Evolutionary conservation across 2,888 invertebrate species (phyloP), one percentile per base, ranked within the genome.

Genomic region (Hypomecis punctinalis): DNA sequence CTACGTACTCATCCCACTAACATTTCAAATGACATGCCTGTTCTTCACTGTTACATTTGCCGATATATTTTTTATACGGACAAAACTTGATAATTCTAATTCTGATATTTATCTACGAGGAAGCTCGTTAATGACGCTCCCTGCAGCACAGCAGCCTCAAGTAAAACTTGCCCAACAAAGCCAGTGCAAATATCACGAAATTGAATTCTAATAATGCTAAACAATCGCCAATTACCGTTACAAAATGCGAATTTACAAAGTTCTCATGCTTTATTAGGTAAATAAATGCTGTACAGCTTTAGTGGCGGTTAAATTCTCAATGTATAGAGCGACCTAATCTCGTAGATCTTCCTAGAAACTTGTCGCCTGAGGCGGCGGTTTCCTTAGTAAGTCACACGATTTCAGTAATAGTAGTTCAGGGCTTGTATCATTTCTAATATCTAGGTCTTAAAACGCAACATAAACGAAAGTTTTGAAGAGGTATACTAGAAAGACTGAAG

Each of bases 201-300:
- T 80, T 79, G 75, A 80, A 85, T 83, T 80, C 79, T 74, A 83
- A 81, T 81, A 78, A 75, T 77, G 75, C 73, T 68, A 76, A 82
- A 85, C 85, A 88, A 87, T 84, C 69, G 82, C 80, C 86, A 84
- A 87, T 87, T 86, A 85, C 79, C 76, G 80, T 81, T 81, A 76
- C 79, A 78, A 82, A 82, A 82, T 81, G 77, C 76, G 76, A 76
- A 77, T 82, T 81, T 80, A 80, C 78, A 76, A 77, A 79, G 77
- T 83, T 84, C 81, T 79, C 83, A 79, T 76, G 76, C 84, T 83
- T 75, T 82, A 79, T 84, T 84, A 79, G 84, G 85, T 80, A 84
- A 86, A 84, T 83, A 83, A 79, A 78, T 74, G 75, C 72, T 73
- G 70, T 73, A 68, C 45, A 52, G 47, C 43, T 60, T 23, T 62